A percentile compares a stretch with the other conserved stretches of the same genome.
Conservation (phyloP, 2,797 vertebrate genomes). For the Bufotes viridis region DNA sequence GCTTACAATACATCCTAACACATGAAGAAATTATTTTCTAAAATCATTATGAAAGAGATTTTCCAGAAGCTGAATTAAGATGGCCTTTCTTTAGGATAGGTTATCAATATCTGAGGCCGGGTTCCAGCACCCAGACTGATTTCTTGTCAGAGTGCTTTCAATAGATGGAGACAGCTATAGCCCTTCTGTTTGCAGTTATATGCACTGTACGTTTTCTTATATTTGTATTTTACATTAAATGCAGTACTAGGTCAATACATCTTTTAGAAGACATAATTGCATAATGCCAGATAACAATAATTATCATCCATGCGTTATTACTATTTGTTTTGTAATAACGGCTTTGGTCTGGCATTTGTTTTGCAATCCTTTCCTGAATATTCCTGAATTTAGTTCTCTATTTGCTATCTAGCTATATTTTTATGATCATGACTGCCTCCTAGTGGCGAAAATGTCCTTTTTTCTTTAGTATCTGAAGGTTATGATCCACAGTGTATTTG, state of each 20-base stretch:
- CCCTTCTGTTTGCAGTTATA: not conserved
- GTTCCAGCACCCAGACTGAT: not conserved
- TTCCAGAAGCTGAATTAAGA: no score
- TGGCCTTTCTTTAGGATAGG: no score
- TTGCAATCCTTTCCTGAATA: not conserved
- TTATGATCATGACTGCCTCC: slow-evolving; percentile 48
- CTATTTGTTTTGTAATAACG: not conserved
- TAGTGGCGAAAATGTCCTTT: slow-evolving; percentile 36
- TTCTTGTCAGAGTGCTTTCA: not conserved
- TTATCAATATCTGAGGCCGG: no score
- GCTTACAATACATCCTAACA: no score
- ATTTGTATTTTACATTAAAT: not conserved
- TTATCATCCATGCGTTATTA: not conserved
- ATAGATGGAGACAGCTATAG: not conserved
- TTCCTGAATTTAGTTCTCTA: not conserved
- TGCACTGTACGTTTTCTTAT: not conserved
- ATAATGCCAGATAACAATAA: not conserved
- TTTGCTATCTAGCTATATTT: not conserved
- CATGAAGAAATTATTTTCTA: no score
- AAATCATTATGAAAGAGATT: no score
- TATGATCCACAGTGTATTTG: not conserved
- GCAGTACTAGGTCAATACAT: not conserved
- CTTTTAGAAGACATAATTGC: not conserved
- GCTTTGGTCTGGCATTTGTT: not conserved
- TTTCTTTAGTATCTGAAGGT: not conserved